Percentiles rank a stretch among this genome's conserved stretches.
Conservation (phyloP, 2,888 invertebrate species). For the Oscheius sp. region DNA sequence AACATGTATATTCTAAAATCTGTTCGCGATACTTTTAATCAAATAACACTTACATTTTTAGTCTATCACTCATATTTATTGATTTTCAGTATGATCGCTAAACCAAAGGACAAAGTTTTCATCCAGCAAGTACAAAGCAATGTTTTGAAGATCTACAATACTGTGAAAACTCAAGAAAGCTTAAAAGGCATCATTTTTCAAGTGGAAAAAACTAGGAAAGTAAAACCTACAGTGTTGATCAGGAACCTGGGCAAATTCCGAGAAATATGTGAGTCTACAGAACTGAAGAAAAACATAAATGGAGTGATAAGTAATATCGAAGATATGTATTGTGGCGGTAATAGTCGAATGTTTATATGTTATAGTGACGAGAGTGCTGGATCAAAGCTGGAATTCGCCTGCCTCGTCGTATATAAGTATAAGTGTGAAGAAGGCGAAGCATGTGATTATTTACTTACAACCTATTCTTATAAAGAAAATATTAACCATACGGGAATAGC, state of each 20-base stretch:
- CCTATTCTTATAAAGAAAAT: background rate
- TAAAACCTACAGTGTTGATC: background rate
- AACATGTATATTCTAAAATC: too few species aligned
- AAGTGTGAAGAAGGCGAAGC: background rate
- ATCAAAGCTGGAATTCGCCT: constrained; percentile 13
- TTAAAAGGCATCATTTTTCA: background rate
- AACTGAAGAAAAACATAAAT: background rate
- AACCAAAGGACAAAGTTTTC: background rate
- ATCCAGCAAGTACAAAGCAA: background rate
- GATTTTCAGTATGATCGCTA: constrained; percentile 7
- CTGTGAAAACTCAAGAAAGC: background rate
- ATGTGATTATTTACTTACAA: background rate
- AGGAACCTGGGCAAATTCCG: background rate
- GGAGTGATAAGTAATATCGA: background rate
- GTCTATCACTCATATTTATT: background rate
- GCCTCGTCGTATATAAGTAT: background rate
- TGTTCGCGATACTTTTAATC: background rate
- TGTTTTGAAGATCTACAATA: background rate
- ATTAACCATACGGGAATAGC: background rate
- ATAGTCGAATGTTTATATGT: constrained; percentile 11
- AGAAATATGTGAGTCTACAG: background rate
- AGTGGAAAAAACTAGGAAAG: background rate
- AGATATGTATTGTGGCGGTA: background rate
- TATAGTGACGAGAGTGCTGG: background rate
- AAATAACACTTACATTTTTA: constrained; percentile 1